Conservation (phyloP, 2,888 invertebrate species). For the Ennomos erosarius region DNA sequence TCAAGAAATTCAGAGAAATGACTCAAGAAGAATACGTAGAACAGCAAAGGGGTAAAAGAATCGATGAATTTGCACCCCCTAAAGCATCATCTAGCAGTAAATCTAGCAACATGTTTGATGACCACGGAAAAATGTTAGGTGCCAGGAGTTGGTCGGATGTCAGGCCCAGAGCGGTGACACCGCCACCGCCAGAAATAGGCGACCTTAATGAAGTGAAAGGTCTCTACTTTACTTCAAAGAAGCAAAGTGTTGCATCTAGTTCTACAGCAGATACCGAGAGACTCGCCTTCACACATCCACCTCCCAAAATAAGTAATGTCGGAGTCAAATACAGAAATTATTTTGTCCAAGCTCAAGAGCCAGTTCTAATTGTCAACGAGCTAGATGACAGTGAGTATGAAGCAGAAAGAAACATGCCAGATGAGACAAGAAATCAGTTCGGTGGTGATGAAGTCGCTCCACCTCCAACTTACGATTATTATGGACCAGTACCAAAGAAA, state of each 20-base stretch:
- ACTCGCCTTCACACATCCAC: conserved; percentile 40
- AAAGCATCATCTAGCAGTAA: conserved; percentile 49
- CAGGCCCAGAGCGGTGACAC: conserved; percentile 56
- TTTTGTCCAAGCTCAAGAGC: conserved; percentile 65
- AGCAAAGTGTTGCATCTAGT: conserved; percentile 26
- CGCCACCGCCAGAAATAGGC: conserved; percentile 59
- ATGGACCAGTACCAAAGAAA: conserved; percentile 77
- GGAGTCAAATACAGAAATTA: conserved; percentile 64
- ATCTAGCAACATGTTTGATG: conserved; percentile 60
- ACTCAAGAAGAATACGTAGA: conserved; percentile 92
- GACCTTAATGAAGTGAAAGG: conserved; percentile 60
- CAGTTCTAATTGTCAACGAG: conserved; percentile 68
- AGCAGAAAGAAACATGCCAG: conserved; percentile 35
- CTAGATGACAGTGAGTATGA: conserved; percentile 54
- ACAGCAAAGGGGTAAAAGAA: conserved; percentile 89
- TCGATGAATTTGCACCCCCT: conserved; percentile 92
- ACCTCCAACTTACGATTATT: conserved; percentile 88
- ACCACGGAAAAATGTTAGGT: conserved; percentile 57
- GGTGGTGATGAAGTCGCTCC: conserved; percentile 84
- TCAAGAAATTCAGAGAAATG: conserved; percentile 83
- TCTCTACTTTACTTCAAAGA: conserved; percentile 63
- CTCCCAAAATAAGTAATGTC: conserved; percentile 43
- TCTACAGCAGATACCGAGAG: conserved; percentile 1
- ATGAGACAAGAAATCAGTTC: conserved; percentile 42
- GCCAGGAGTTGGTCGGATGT: conserved; percentile 72